A percentile compares a stretch with the other conserved stretches of the same genome.
These are phyloP conservation scores for Philaethria dido DNA, from an alignment of 2,888 invertebrate genomes.

Conservation along the genomic window DNA sequence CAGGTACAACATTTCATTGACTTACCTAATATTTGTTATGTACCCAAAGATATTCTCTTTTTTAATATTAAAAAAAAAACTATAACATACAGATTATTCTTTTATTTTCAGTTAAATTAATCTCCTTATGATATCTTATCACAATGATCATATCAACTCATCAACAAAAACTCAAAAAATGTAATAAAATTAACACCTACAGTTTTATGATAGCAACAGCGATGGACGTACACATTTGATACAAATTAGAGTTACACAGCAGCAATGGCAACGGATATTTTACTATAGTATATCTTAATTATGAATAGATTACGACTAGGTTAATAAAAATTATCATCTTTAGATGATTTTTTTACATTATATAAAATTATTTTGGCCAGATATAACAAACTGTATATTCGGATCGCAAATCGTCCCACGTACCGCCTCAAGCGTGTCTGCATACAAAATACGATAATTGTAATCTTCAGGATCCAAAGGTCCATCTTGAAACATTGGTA, in stretches of 20 bases:
- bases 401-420: conserved; percentile 89
- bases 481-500: conserved; percentile 89
- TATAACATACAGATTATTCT: not conserved
- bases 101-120: not conserved
- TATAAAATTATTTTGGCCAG: not conserved
- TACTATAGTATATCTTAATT: conserved; percentile 20
- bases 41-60: not conserved
- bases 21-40: too few species aligned
- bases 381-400: conserved; percentile 23
- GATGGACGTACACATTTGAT: not conserved
- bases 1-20: too few species aligned
- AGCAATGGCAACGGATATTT: conserved; percentile 18
- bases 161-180: not conserved
- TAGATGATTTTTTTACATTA: not conserved
- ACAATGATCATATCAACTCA: not conserved
- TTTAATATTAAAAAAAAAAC: not conserved
- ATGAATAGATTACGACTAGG: conserved; percentile 42
- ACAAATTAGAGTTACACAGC: not conserved
- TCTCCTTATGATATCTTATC: not conserved
- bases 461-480: conserved; percentile 85
- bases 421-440: conserved; percentile 85
- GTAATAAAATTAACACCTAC: not conserved
- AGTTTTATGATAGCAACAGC: conserved; percentile 1
- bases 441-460: conserved; percentile 90
- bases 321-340: conserved; percentile 13